These are phyloP conservation scores for Drosophila paranaensis DNA, from an alignment of 2,888 invertebrate genomes.

Conservation along the genomic window DNA sequence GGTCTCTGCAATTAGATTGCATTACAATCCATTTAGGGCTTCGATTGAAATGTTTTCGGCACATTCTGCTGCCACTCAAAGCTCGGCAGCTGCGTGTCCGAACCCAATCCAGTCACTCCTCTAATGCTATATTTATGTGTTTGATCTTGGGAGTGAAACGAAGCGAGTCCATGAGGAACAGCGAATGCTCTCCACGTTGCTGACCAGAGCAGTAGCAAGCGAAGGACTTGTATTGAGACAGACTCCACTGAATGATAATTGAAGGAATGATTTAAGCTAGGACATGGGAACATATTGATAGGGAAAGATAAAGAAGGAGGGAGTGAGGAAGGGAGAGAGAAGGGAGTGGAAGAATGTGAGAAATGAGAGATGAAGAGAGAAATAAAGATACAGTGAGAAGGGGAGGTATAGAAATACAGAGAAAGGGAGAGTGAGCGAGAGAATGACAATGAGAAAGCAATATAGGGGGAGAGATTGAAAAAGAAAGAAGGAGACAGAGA, in stretches of 20 bases:
- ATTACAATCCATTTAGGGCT: neutral
- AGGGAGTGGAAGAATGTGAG: too few relatives aligned
- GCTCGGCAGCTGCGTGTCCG: neutral
- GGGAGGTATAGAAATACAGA: too few relatives aligned
- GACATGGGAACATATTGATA: too few relatives aligned
- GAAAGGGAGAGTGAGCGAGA: too few relatives aligned
- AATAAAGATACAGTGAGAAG: neutral
- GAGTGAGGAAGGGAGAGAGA: too few relatives aligned
- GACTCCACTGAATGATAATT: neutral
- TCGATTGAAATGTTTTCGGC: constrained; percentile 6
- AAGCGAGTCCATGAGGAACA: neutral
- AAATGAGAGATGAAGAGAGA: too few relatives aligned
- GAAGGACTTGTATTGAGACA: neutral
- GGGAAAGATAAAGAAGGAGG: neutral
- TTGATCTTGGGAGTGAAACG: neutral
- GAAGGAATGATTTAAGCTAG: too few relatives aligned
- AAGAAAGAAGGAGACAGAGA: too few relatives aligned
- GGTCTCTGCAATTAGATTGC: neutral
- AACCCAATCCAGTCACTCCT: neutral
- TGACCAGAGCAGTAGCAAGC: neutral
- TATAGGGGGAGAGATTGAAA: neutral
- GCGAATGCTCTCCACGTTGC: neutral
- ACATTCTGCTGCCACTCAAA: neutral
- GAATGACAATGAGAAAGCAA: too few relatives aligned
- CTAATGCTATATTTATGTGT: constrained; percentile 2